Conservation (phyloP, 2,888 invertebrate genomes). For the Drosophila ustulata region DNA sequence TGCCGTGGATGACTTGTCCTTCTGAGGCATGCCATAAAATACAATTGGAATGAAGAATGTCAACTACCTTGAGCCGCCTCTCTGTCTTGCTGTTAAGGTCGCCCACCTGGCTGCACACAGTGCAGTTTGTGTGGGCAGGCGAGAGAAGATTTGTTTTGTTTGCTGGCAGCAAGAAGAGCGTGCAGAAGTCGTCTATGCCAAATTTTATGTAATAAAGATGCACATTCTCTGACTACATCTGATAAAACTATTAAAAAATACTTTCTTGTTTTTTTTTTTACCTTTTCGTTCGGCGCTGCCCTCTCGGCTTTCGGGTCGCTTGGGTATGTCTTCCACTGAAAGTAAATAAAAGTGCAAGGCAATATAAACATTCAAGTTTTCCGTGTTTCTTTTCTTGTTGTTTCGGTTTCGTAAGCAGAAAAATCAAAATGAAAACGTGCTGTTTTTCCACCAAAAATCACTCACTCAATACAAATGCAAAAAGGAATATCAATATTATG, state of each 20-base stretch:
- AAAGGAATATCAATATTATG: slow-evolving; percentile 49
- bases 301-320: slow-evolving; percentile 84
- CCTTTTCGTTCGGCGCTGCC: slow-evolving; percentile 84
- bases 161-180: slow-evolving; percentile 23
- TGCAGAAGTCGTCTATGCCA: slow-evolving; percentile 25
- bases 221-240: slow-evolving; percentile 9
- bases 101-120: slow-evolving; percentile 85
- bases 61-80: slow-evolving; percentile 79
- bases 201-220: slow-evolving; percentile 48
- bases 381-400: slow-evolving; percentile 7
- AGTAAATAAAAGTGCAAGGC: slow-evolving; percentile 59
- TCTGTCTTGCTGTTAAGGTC: slow-evolving; percentile 55
- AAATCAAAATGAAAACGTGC: slow-evolving; percentile 41
- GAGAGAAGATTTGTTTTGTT: slow-evolving; percentile 4
- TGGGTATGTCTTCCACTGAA: slow-evolving; percentile 83
- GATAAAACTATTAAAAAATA: slow-evolving; percentile 39
- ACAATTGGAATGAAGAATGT: slow-evolving; percentile 41
- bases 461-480: slow-evolving; percentile 45
- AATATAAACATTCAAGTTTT: slow-evolving; percentile 45
- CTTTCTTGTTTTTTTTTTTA: slow-evolving; percentile 45
- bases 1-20: background rate
- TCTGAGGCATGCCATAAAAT: background rate
- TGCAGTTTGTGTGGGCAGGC: slow-evolving; percentile 59
- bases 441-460: slow-evolving; percentile 28
- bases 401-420: slow-evolving; percentile 52